phyloP scores from a whole-genome alignment of 2,888 invertebrate genomes.

The Epinotia ramella region DNA sequence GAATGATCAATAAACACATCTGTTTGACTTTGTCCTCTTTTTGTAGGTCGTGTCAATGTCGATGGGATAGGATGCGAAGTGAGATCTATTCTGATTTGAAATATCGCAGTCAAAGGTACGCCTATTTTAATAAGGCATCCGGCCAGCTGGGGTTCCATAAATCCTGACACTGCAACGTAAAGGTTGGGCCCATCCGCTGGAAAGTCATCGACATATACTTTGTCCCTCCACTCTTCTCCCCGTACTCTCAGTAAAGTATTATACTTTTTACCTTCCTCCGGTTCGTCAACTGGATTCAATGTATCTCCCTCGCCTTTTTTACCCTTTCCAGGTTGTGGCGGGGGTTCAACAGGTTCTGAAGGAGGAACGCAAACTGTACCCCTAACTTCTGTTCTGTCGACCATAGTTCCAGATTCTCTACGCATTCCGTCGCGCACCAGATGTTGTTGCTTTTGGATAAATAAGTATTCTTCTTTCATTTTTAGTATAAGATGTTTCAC shows the following conservation, averaged over 20 bases:
- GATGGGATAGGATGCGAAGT: conserved; percentile 61
- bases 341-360: conserved; percentile 52
- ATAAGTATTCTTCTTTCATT: conserved; percentile 77
- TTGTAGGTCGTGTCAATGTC: conserved; percentile 61
- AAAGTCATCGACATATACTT: conserved; percentile 81
- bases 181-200: conserved; percentile 83
- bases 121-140: conserved; percentile 69
- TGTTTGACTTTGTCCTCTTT: conserved; percentile 74
- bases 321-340: conserved; percentile 57
- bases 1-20: conserved; percentile 67
- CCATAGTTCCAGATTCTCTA: conserved; percentile 72
- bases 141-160: conserved; percentile 70
- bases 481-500: conserved; percentile 77
- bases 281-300: conserved; percentile 51
- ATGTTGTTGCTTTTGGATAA: conserved; percentile 70
- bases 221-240: conserved; percentile 85
- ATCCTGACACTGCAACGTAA: conserved; percentile 83
- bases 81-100: conserved; percentile 75
- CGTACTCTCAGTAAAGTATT: conserved; percentile 78
- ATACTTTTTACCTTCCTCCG: conserved; percentile 72
- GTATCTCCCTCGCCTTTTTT: conserved; percentile 58
- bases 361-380: conserved; percentile 63
- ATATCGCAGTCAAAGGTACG: conserved; percentile 71
- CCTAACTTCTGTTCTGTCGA: conserved; percentile 66
- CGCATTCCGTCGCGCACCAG: conserved; percentile 73